A percentile compares a stretch with the other conserved stretches of the same genome.
Evolutionary conservation across 2,888 invertebrate genomes (phyloP).

Genomic region (Synergus gifuensis): DNA sequence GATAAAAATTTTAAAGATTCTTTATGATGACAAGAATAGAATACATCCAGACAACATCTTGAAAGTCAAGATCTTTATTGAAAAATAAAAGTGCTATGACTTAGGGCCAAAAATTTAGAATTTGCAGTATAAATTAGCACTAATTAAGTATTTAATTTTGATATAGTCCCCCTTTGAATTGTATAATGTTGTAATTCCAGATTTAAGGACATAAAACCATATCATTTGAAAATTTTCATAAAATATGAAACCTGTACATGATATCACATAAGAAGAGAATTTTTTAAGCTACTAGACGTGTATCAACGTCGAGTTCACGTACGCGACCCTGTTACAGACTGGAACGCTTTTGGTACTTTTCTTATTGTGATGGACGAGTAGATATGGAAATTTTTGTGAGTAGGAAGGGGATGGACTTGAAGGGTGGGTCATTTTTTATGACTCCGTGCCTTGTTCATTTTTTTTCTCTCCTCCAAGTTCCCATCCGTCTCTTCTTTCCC

Average conservation of each 20-base stretch:
- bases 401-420: conserved; percentile 48
- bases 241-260: conserved; percentile 4
- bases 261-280: neutral
- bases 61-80: too few species aligned
- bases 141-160: too few species aligned
- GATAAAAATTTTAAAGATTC: too few species aligned
- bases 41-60: too few species aligned
- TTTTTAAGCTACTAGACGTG: conserved; percentile 12
- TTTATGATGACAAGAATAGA: too few species aligned
- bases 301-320: conserved; percentile 44
- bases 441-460: conserved; percentile 49
- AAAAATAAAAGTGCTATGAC: too few species aligned
- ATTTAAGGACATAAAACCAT: neutral
- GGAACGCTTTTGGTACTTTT: conserved; percentile 54
- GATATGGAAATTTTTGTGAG: conserved; percentile 57
- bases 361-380: conserved; percentile 55
- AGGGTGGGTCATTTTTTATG: conserved; percentile 55
- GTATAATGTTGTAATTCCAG: too few species aligned
- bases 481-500: conserved; percentile 38
- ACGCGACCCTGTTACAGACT: conserved; percentile 57
- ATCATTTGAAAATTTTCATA: neutral
- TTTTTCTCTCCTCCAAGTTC: conserved; percentile 38
- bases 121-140: too few species aligned
- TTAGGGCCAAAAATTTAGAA: too few species aligned
- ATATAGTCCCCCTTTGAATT: too few species aligned